Conservation (phyloP, 2,797 vertebrate species). For the Dryobates pubescens region DNA sequence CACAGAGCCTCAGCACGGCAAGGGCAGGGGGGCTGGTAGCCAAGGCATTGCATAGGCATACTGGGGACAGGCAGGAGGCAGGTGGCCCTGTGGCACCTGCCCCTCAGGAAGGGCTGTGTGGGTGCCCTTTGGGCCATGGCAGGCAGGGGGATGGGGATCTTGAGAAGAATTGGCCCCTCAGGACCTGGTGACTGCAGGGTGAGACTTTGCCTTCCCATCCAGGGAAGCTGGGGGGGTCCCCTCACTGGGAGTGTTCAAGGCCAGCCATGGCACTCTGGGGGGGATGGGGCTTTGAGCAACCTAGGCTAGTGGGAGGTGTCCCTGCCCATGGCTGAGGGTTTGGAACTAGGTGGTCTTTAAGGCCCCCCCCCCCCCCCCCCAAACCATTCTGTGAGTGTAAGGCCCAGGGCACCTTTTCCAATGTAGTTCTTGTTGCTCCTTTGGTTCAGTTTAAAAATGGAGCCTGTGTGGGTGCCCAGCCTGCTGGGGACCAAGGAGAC, state of each 20-base stretch:
- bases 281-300: too few relatives aligned
- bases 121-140: neutral
- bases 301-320: too few relatives aligned
- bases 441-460: neutral
- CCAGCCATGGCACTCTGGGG: too few relatives aligned
- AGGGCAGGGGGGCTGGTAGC: neutral
- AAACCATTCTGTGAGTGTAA: neutral
- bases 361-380: too few relatives aligned
- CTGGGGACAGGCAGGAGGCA: fast-evolving
- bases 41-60: fast-evolving
- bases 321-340: too few relatives aligned
- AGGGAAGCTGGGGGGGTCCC: too few relatives aligned
- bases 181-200: neutral
- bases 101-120: fast-evolving
- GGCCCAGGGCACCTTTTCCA: neutral
- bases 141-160: neutral
- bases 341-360: too few relatives aligned
- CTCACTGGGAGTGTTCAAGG: too few relatives aligned
- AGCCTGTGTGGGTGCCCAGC: neutral
- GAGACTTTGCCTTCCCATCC: neutral
- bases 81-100: neutral
- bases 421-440: neutral
- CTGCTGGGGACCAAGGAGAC: neutral
- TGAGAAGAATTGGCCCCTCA: fast-evolving
- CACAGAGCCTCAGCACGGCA: fast-evolving